Base-by-base conservation (phyloP, 2,888 invertebrate species). In the Torymus aiolomorphi region DNA sequence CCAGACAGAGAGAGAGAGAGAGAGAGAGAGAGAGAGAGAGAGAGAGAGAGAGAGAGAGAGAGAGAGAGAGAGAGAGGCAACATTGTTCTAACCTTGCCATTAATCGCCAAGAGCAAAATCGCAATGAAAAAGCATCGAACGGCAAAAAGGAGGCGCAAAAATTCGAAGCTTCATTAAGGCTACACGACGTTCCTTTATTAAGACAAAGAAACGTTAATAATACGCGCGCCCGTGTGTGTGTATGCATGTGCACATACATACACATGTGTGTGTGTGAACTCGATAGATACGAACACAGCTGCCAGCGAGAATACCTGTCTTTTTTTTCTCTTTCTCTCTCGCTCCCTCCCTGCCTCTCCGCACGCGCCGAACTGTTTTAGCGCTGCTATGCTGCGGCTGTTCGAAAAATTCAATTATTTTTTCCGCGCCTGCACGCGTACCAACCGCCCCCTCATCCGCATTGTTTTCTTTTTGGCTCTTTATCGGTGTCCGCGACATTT, bases 181-280 rank as follows among this genome's bases (percentile, higher is more conserved):
- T 72, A 70, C 76, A 70, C 76, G 65, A 65, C 52, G 67, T 51
- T 65, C 73, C 56, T 42, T 51, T 76, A 76, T 77, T 80, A 77
- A 80, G 73, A 80, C 80, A 77, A 80, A 80, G 80, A 74, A 77
- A 77, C 80, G 80, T 77, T 80, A 80, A 80, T 80, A 80, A 77
- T 77, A 72, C 65, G 49, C 24, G 14, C n/a, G 49, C 16, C 42
- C 8, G 49, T 24, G 72, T 20, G 14, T 20, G 20, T 42, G 18
- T 20, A 13, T 14, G 4, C n/a, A 52, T 2, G 13, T 66, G 42
- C 11, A 66, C 3, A 3, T 24, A 13, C 4, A 24, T n/a, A 13
- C 10, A 14, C 24, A 8, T 57, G 14, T 42, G 18, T 16, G 67
- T 59, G 18, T 24, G 49, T 56, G 31, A 31, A 10, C 18, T 14